Percentiles rank a stretch among this genome's conserved stretches.
Evolutionary conservation across 2,797 vertebrate species (phyloP).

Genomic region (Enteromius afrohamiltoni): DNA sequence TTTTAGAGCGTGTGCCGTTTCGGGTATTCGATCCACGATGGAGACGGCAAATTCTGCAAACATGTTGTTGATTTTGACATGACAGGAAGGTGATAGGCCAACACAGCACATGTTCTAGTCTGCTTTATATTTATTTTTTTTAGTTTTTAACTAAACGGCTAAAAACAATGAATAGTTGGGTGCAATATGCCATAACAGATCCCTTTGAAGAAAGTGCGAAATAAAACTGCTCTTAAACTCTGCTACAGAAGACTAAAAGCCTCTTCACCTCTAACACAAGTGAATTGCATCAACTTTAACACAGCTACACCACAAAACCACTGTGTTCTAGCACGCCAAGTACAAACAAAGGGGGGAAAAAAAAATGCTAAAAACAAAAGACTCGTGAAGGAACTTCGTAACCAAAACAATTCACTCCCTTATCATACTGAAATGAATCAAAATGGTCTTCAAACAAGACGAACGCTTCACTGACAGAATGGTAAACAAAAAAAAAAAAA

Average conservation of each 20-base stretch:
- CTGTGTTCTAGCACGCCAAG: constrained; percentile 27
- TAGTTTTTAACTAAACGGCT: constrained; percentile 9
- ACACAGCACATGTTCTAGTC: constrained; percentile 1
- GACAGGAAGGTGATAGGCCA: constrained; percentile 18
- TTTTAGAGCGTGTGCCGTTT: constrained; percentile 23
- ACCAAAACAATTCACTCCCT: constrained; percentile 28
- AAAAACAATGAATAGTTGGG: constrained; percentile 37
- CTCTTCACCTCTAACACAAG: constrained; percentile 23
- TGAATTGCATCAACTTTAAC: constrained; percentile 27
- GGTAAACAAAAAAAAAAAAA: constrained; percentile 21
- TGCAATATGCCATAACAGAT: constrained; percentile 20
- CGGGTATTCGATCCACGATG: constrained; percentile 39
- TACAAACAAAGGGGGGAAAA: constrained; percentile 7
- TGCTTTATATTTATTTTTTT: neutral
- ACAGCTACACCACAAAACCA: constrained; percentile 30
- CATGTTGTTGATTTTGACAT: constrained; percentile 13
- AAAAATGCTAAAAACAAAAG: constrained; percentile 39
- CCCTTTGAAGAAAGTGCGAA: constrained; percentile 32
- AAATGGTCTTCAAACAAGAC: constrained; percentile 10
- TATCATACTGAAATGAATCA: constrained; percentile 33
- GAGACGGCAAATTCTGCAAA: constrained; percentile 26
- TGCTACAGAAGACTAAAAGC: constrained; percentile 42
- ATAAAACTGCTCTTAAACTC: constrained; percentile 36
- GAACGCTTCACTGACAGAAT: constrained; percentile 20
- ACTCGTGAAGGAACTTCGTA: constrained; percentile 26